phyloP scores from a whole-genome alignment of 1,140 invertebrate genomes.

The Thaumetopoea pityocampa region DNA sequence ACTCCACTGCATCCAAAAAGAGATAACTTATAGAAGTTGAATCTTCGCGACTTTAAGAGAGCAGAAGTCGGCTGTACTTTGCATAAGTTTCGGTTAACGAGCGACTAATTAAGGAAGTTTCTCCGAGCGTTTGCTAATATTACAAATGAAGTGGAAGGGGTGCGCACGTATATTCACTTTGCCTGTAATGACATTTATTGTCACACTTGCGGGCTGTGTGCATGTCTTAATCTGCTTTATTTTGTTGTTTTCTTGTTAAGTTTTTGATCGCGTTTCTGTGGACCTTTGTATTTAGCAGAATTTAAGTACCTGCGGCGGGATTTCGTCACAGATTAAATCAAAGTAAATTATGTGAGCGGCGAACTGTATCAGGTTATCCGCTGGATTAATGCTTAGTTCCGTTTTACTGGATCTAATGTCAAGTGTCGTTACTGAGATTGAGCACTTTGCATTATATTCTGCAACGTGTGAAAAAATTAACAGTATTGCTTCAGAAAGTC shows the following conservation, averaged over 20 bases:
- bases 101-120: slow-evolving; percentile 39
- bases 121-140: slow-evolving; percentile 33
- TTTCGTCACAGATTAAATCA: no score
- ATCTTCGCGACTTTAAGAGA: slow-evolving; percentile 32
- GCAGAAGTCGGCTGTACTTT: slow-evolving; percentile 32
- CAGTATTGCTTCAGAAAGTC: no score
- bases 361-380: no score
- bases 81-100: slow-evolving; percentile 37
- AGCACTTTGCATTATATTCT: no score
- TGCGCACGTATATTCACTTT: slow-evolving; percentile 22
- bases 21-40: slow-evolving; percentile 25
- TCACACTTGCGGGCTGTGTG: slow-evolving; percentile 17
- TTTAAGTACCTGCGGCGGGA: no score
- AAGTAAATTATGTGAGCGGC: no score
- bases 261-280: slow-evolving; percentile 6
- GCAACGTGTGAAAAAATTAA: no score
- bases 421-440: no score
- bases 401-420: no score
- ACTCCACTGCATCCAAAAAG: slow-evolving; percentile 23
- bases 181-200: slow-evolving; percentile 31
- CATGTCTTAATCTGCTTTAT: slow-evolving; percentile 12
- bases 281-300: no score
- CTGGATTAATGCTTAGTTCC: no score
- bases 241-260: slow-evolving; percentile 8
- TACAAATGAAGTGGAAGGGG: slow-evolving; percentile 40